These are phyloP conservation scores for Epicauta chinensis DNA, from an alignment of 1,140 invertebrate genomes.

Conservation along the genomic window DNA sequence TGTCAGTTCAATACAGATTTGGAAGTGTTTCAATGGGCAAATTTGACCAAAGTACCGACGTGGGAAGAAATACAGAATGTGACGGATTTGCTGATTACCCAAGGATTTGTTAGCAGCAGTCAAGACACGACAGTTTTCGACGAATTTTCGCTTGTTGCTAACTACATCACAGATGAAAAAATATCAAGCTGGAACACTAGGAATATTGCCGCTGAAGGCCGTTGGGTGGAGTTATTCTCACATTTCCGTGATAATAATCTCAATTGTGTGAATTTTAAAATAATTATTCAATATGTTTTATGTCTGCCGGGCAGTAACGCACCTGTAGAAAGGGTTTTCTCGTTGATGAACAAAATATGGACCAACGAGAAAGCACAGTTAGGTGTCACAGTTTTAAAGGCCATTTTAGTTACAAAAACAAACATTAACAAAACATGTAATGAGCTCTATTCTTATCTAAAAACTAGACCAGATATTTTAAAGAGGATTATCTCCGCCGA, in stretches of 20 bases:
- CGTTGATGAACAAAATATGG: conserved; percentile 21
- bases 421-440: conserved; percentile 21
- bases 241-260: conserved; percentile 16
- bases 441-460: conserved; percentile 27
- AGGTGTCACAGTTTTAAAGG: conserved; percentile 12
- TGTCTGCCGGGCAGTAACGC: conserved; percentile 23
- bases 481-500: conserved; percentile 30
- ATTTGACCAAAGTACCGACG: conserved; percentile 22
- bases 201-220: conserved; percentile 17
- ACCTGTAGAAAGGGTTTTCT: conserved; percentile 24
- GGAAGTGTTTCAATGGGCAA: conserved; percentile 33
- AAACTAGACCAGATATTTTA: conserved; percentile 25
- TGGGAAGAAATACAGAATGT: conserved; percentile 31
- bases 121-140: conserved; percentile 11
- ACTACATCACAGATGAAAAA: conserved; percentile 19
- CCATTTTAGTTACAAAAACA: conserved; percentile 17
- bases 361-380: conserved; percentile 20
- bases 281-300: conserved; percentile 20
- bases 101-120: conserved; percentile 11
- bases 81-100: conserved; percentile 13
- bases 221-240: conserved; percentile 22
- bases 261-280: conserved; percentile 12
- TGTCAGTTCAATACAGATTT: conserved; percentile 19
- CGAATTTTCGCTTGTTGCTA: conserved; percentile 15
- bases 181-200: conserved; percentile 18